Evolutionary conservation across 2,113 vertebrate species (phyloP).

Genomic region (Illadopsis cleaveri): DNA sequence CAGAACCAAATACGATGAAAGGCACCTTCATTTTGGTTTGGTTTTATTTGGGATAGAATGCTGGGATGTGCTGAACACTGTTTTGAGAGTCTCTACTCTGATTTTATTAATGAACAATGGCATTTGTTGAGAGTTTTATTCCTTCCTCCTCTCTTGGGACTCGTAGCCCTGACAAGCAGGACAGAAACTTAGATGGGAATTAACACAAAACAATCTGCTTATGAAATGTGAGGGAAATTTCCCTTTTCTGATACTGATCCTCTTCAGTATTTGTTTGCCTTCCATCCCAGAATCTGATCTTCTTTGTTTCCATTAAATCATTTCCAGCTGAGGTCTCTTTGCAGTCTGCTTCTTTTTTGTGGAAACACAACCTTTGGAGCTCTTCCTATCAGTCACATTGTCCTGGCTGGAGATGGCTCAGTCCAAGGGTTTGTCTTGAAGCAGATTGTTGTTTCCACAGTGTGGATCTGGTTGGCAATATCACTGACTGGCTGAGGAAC

Average conservation of each 20-base stretch:
- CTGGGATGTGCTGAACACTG: neutral
- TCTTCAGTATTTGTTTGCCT: neutral
- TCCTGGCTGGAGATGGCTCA: neutral
- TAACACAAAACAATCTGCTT: neutral
- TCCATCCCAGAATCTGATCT: neutral
- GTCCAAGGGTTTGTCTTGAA: neutral
- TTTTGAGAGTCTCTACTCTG: neutral
- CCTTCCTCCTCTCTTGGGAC: neutral
- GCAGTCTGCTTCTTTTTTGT: neutral
- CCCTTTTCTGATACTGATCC: neutral
- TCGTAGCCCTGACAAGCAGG: neutral
- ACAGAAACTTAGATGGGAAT: neutral
- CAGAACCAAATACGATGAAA: fast-evolving
- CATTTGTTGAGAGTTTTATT: neutral
- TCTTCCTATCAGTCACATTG: neutral
- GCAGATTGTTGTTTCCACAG: neutral
- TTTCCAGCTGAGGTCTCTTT: neutral
- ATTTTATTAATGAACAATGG: neutral
- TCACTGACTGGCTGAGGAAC: neutral
- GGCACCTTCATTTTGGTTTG: neutral
- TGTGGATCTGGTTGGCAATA: neutral
- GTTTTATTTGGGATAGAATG: neutral
- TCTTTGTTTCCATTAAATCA: neutral
- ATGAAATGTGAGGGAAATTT: neutral
- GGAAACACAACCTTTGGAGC: neutral